Evolutionary conservation across 2,888 invertebrate genomes (phyloP), one percentile per base, ranked within the genome.

Genomic region (Nymphalis c-album): DNA sequence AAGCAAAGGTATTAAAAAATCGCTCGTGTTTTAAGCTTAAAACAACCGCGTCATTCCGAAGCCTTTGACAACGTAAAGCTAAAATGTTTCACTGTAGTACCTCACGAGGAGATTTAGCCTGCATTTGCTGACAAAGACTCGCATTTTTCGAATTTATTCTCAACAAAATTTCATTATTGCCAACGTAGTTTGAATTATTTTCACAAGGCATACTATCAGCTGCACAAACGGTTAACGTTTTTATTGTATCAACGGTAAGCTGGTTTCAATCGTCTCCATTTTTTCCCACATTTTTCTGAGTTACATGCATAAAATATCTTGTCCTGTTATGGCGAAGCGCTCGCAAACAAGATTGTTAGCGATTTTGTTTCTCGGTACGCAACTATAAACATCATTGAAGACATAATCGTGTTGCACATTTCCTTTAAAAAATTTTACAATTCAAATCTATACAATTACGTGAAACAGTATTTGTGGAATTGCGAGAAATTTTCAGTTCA

Each of bases 21-120:
- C 63, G 51, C 67, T 70, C 59, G 60, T 64, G 60, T 66, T 45
- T 62, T 63, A 65, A 60, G 69, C 62, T 58, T 59, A 67, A 64
- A 69, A 70, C 67, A 70, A 69, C 60, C 63, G 64, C 67, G 59
- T 60, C 60, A 59, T 62, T 51, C 60, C 20, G 58, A 68, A 68
- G 68, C 67, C 69, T 72, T 72, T 70, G 68, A 77, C 75, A 76
- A 80, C 79, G 82, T 78, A 77, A 80, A 76, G 78, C 74, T 72
- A 78, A 81, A 82, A 76, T 73, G 73, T 78, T 74, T 77, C 71
- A 70, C 73, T 76, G 70, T 79, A 80, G 77, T 50, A 64, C 55
- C 63, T 57, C 57, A 31, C 60, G 22, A 63, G 66, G 53, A 60
- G 69, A 60, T 63, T 69, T 69, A 55, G 58, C 53, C 58, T 67